Conservation (phyloP, 2,797 vertebrate species). For the Chloroceryle inda region DNA sequence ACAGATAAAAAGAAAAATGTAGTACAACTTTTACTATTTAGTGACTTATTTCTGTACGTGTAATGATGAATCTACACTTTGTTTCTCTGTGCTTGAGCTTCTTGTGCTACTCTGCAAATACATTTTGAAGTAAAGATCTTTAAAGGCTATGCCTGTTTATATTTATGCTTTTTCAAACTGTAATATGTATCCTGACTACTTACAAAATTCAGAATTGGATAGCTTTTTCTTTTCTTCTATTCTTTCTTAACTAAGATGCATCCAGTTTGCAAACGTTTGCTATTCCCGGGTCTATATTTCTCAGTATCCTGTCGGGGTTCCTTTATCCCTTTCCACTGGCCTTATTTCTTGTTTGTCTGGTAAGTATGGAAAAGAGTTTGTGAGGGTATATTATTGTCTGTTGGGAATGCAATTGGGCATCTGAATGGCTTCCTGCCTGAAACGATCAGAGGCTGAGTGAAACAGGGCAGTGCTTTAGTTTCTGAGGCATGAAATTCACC, state of each 20-base stretch:
- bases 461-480: not conserved
- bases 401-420: not conserved
- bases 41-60: not conserved
- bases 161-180: not conserved
- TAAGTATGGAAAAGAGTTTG: conserved; percentile 81
- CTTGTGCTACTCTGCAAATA: not conserved
- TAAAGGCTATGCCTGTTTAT: not conserved
- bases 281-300: conserved; percentile 98
- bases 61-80: not conserved
- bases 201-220: not conserved
- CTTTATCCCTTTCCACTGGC: conserved; percentile 97
- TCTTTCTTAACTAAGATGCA: conserved; percentile 80
- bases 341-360: conserved; percentile 97
- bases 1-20: not conserved
- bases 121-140: not conserved
- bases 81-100: not conserved
- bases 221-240: not conserved
- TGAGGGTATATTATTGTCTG: not conserved
- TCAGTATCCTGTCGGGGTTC: conserved; percentile 98
- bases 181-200: not conserved
- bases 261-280: conserved; percentile 97
- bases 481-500: not conserved
- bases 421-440: not conserved
- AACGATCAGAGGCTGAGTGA: not conserved
- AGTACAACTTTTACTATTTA: not conserved